These are phyloP conservation scores for Orthosia incerta DNA, from an alignment of 2,888 invertebrate genomes.

Conservation along the genomic window DNA sequence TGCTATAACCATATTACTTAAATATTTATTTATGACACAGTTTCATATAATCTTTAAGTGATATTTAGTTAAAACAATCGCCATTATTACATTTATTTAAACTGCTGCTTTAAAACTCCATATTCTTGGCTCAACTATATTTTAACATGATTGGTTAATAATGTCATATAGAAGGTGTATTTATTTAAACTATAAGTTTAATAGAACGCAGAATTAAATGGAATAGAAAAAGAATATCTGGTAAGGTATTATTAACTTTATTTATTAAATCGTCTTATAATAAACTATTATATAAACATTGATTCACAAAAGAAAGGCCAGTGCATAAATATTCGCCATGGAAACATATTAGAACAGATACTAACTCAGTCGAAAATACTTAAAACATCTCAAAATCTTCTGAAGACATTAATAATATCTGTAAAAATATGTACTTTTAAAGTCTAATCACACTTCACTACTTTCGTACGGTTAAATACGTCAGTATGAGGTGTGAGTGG, in stretches of 20 bases:
- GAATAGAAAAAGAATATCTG: constrained; percentile 55
- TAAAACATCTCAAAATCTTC: constrained; percentile 52
- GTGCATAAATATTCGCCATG: constrained; percentile 68
- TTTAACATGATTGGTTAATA: constrained; percentile 9
- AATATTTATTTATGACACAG: constrained; percentile 16
- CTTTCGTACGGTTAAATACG: neutral
- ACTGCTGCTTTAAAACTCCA: neutral
- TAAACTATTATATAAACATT: constrained; percentile 71
- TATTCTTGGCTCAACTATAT: neutral
- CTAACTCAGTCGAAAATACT: constrained; percentile 60
- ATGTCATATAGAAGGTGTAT: neutral
- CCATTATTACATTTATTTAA: neutral
- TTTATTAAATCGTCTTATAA: constrained; percentile 67
- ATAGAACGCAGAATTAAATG: constrained; percentile 1
- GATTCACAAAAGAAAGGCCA: constrained; percentile 69
- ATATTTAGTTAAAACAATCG: constrained; percentile 4
- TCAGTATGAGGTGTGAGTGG: constrained; percentile 22
- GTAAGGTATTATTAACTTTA: constrained; percentile 71
- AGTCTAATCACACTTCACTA: constrained; percentile 43
- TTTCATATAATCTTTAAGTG: neutral
- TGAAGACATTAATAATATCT: constrained; percentile 66
- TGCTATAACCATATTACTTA: neutral
- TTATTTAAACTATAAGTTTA: neutral
- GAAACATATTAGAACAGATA: constrained; percentile 68
- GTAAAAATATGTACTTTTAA: constrained; percentile 66